Percentiles rank a stretch among this genome's conserved stretches.
Conservation (phyloP, 2,888 invertebrate genomes). For the Dryocosmus kuriphilus region DNA sequence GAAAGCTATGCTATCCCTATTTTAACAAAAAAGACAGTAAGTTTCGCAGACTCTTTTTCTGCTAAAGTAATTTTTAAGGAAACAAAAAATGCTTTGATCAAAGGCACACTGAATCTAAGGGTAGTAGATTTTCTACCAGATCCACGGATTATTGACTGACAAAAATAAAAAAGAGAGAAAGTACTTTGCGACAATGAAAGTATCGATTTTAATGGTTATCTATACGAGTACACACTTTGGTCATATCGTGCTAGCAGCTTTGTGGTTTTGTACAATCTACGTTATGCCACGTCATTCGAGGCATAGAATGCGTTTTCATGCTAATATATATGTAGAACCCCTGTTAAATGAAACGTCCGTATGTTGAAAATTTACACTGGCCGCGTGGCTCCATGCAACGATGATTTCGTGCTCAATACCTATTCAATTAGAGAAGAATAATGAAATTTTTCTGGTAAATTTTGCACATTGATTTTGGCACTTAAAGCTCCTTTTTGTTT, state of each 20-base stretch:
- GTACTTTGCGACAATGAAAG: neutral
- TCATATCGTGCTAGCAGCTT: neutral
- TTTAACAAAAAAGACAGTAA: too few relatives aligned
- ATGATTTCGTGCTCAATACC: neutral
- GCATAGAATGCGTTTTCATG: neutral
- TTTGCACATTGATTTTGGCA: neutral
- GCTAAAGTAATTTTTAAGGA: too few relatives aligned
- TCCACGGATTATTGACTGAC: neutral
- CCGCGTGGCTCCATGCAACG: neutral
- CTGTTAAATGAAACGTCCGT: neutral
- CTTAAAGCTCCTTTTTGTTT: too few relatives aligned
- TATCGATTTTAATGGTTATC: conserved; percentile 10
- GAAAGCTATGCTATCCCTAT: too few relatives aligned
- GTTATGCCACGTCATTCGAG: conserved; percentile 1
- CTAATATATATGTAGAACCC: neutral
- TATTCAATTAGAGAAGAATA: conserved; percentile 4
- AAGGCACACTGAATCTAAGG: neutral
- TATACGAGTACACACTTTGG: neutral
- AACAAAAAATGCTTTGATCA: too few relatives aligned
- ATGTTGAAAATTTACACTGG: neutral
- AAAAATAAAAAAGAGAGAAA: neutral
- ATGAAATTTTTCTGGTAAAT: neutral
- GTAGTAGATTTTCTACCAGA: neutral
- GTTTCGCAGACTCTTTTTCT: too few relatives aligned
- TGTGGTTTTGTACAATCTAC: neutral